Percentiles rank a stretch among this genome's conserved stretches.
phyloP scores from a whole-genome alignment of 2,888 invertebrate genomes.

The Dolomedes plantarius region DNA sequence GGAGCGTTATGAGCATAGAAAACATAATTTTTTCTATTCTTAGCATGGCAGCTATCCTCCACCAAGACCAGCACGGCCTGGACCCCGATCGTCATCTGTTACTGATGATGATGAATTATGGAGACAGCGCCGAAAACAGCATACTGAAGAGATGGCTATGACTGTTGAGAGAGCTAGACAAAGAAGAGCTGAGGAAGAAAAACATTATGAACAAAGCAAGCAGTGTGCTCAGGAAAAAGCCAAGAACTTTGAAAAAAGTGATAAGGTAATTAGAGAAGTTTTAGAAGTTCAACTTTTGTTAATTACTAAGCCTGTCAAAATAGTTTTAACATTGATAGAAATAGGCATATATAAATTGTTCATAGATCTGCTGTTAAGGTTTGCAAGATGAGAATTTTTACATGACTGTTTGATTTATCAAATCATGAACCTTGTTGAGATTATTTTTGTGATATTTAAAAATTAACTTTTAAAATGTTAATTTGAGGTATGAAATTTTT shows the following conservation, averaged over 20 bases:
- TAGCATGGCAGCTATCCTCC: constrained; percentile 65
- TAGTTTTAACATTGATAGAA: too few relatives aligned
- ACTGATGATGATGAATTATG: constrained; percentile 83
- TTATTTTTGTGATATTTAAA: too few relatives aligned
- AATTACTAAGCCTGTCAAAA: too few relatives aligned
- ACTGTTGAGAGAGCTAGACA: constrained; percentile 89
- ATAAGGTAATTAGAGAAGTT: too few relatives aligned
- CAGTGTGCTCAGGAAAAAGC: constrained; percentile 82
- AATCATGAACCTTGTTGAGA: too few relatives aligned
- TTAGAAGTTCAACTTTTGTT: too few relatives aligned
- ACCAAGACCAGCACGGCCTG: constrained; percentile 55
- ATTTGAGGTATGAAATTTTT: not conserved
- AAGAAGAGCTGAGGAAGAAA: constrained; percentile 91
- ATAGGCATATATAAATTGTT: too few relatives aligned
- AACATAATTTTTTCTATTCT: too few relatives aligned
- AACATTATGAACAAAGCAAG: constrained; percentile 82
- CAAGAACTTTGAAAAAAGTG: constrained; percentile 82
- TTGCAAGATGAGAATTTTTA: too few relatives aligned
- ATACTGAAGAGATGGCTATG: constrained; percentile 84
- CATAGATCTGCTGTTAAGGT: too few relatives aligned
- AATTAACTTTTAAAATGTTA: not conserved
- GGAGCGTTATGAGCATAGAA: too few relatives aligned
- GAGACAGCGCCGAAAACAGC: constrained; percentile 84
- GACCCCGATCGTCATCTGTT: constrained; percentile 74
- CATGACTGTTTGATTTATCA: too few relatives aligned